Evolutionary conservation across 2,888 invertebrate genomes (phyloP), one percentile per base, ranked within the genome.

Genomic region (Macaria notata): DNA sequence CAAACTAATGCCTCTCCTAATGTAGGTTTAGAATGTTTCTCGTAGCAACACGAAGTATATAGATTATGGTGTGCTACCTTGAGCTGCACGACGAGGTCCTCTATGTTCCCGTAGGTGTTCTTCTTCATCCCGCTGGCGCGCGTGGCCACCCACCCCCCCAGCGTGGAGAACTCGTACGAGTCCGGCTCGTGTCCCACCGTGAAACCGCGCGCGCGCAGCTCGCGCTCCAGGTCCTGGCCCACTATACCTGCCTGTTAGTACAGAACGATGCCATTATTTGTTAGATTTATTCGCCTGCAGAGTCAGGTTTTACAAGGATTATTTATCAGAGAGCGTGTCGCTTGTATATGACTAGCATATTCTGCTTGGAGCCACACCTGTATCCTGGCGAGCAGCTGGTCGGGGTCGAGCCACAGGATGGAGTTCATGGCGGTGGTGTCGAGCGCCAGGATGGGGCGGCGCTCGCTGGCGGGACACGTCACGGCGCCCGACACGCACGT

Each of bases 61-160:
- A 19, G 19, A 19, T 19, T 19, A 2, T 19, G 19, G 19, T 19
- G 19, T 19, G 19, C 19, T 19, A 98, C 95, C 84, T 95, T 96
- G 0, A 97, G 95, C 71, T 98, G 96, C 2, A 99, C 96, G 8
- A 99, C 88, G 49, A 99, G 92, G 79, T 99, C 99, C 83, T 99
- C 99, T 61, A 99, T 99, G 78, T 99, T 99, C 0, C 99, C 99
- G 70, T 99, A 99, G 0, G 96, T 94, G 82, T 99, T 99, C 85
- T 99, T 99, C 92, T 99, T 99, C 99, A 99, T 99, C 53, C 99
- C 99, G n/a, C 98, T 98, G 0, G 98, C 98, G 50, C 98, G 88
- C 0, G 98, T 98, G 3, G 98, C 98, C 46, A 98, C 97, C 99
- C 99, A 99, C 0, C 99, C 99, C 4, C 99, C 99, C 2, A 99